Conservation (phyloP, 2,113 vertebrate genomes). For the Orthochromis indermauri region DNA sequence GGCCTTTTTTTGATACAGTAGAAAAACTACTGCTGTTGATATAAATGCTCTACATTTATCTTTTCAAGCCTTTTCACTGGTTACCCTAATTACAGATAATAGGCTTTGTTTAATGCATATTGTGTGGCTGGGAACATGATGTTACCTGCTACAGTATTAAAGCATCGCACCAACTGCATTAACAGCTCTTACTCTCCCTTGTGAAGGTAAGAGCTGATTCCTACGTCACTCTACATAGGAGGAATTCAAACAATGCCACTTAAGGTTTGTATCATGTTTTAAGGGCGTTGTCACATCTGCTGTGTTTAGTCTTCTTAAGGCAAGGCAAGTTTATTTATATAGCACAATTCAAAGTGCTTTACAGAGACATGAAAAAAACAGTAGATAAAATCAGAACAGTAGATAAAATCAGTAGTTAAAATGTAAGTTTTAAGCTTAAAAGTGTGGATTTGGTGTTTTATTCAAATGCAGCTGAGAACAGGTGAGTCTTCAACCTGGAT, state of each 20-base stretch:
- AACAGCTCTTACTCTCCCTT: background rate
- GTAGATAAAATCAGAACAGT: background rate
- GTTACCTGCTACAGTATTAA: background rate
- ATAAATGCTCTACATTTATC: background rate
- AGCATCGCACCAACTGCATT: background rate
- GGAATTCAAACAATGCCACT: background rate
- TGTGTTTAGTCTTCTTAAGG: background rate
- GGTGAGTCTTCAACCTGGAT: background rate
- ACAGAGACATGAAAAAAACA: background rate
- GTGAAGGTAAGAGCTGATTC: background rate
- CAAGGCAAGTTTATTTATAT: background rate
- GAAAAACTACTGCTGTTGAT: background rate
- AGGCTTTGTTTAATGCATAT: background rate
- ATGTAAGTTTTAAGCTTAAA: background rate
- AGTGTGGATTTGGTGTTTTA: background rate
- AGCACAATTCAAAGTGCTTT: background rate
- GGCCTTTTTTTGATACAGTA: background rate
- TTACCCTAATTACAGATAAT: background rate
- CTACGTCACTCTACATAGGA: background rate
- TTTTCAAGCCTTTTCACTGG: background rate
- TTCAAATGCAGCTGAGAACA: fast-evolving
- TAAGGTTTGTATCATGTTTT: background rate
- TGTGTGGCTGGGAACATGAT: background rate
- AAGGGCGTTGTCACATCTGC: background rate
- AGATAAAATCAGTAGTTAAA: background rate